phyloP scores from a whole-genome alignment of 2,888 invertebrate genomes.

The Arge pagana region DNA sequence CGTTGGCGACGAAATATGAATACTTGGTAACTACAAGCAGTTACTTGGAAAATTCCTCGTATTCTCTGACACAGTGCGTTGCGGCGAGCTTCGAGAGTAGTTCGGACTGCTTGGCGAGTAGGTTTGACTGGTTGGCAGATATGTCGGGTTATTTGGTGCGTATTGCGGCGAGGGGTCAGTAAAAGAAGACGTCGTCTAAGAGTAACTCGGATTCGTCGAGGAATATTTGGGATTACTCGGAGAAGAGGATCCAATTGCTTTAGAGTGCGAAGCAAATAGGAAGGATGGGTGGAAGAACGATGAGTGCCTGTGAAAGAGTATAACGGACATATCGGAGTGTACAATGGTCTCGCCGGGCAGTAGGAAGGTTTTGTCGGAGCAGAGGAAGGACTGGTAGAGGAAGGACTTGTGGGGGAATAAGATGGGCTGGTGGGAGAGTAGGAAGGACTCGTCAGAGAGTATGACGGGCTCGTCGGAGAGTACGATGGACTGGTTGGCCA shows the following conservation, averaged over 20 bases:
- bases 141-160: conserved; percentile 84
- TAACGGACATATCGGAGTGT: conserved; percentile 67
- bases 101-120: conserved; percentile 81
- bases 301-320: conserved; percentile 72
- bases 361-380: conserved; percentile 71
- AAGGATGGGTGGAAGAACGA: conserved; percentile 76
- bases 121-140: conserved; percentile 80
- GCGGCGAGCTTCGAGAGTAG: conserved; percentile 80
- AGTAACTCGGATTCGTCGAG: conserved; percentile 79
- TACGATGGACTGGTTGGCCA: conserved; percentile 62
- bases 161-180: conserved; percentile 81
- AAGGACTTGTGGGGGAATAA: conserved; percentile 80
- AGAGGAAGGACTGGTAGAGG: conserved; percentile 72
- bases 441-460: conserved; percentile 67
- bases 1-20: too few species aligned
- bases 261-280: conserved; percentile 69
- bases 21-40: conserved; percentile 84
- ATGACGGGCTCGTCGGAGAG: conserved; percentile 64
- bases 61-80: conserved; percentile 73
- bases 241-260: conserved; percentile 80
- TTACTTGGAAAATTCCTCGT: conserved; percentile 74
- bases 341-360: conserved; percentile 67
- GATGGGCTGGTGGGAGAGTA: conserved; percentile 81
- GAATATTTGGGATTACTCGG: conserved; percentile 83
- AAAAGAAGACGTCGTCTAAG: conserved; percentile 81